Evolutionary conservation across 2,113 vertebrate species (phyloP).

Genomic region (Corythoichthys intestinalis): DNA sequence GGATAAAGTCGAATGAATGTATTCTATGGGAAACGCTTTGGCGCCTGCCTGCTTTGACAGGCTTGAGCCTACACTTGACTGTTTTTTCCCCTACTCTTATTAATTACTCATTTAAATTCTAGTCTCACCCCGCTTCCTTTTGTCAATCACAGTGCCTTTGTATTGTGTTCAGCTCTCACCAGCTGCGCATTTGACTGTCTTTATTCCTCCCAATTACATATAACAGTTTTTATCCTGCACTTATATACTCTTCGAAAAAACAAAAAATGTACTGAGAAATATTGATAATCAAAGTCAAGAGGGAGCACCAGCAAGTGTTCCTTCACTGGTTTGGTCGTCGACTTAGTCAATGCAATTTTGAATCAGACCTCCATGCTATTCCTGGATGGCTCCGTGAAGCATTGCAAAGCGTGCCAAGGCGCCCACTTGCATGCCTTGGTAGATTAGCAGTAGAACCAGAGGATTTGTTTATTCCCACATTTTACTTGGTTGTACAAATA

Average conservation of each 20-base stretch:
- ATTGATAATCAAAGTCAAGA: not conserved
- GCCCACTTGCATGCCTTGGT: not conserved
- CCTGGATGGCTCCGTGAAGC: not conserved
- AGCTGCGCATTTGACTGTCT: slow-evolving; percentile 16
- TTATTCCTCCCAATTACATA: slow-evolving; percentile 8
- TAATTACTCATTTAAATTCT: slow-evolving; percentile 52
- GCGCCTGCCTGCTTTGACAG: slow-evolving; percentile 12
- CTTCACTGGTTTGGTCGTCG: not conserved
- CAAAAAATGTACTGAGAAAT: not conserved
- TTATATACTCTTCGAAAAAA: not conserved
- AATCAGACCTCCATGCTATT: not conserved
- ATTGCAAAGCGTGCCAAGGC: not conserved
- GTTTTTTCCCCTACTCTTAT: slow-evolving; percentile 14
- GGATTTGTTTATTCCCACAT: not conserved
- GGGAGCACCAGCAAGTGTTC: not conserved
- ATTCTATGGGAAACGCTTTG: slow-evolving; percentile 4
- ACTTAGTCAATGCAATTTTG: not conserved
- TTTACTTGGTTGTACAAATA: not conserved
- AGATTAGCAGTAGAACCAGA: not conserved
- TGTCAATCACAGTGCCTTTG: slow-evolving; percentile 39
- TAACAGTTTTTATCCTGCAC: not conserved
- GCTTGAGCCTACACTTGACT: slow-evolving; percentile 18
- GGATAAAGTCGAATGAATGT: slow-evolving; percentile 16
- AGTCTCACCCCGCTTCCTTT: slow-evolving; percentile 19
- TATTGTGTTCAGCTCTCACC: slow-evolving; percentile 33